Evolutionary conservation across 2,888 invertebrate genomes (phyloP).

Genomic region (Lochmaea crataegi): DNA sequence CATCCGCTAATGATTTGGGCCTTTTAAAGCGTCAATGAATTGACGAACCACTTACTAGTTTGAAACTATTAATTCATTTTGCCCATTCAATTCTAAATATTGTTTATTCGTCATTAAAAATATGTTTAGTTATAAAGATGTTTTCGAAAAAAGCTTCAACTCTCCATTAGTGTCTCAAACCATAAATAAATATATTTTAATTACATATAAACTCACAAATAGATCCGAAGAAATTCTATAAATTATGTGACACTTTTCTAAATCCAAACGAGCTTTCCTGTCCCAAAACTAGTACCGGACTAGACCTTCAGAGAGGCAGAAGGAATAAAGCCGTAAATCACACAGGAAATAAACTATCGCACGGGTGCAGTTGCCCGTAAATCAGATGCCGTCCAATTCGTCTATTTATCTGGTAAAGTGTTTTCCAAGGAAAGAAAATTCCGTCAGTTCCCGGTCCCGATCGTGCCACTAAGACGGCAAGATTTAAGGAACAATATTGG

Average conservation of each 20-base stretch:
- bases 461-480: neutral
- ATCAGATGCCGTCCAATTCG: conserved; percentile 31
- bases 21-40: too few species aligned
- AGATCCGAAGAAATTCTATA: conserved; percentile 3
- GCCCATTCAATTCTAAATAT: too few species aligned
- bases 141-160: too few species aligned
- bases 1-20: too few species aligned
- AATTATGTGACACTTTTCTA: conserved; percentile 27
- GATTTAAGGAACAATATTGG: neutral
- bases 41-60: too few species aligned
- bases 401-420: conserved; percentile 33
- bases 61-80: too few species aligned
- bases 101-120: too few species aligned
- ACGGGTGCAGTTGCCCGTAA: conserved; percentile 28
- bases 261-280: conserved; percentile 20
- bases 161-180: too few species aligned
- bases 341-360: conserved; percentile 33
- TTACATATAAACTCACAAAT: too few species aligned
- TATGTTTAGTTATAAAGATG: too few species aligned
- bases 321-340: conserved; percentile 27
- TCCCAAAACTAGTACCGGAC: conserved; percentile 3
- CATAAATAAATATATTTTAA: too few species aligned
- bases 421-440: conserved; percentile 25
- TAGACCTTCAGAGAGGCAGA: conserved; percentile 16
- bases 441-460: neutral